Conservation (phyloP, 2,113 vertebrate genomes). For the Trichomycterus rosablanca region DNA sequence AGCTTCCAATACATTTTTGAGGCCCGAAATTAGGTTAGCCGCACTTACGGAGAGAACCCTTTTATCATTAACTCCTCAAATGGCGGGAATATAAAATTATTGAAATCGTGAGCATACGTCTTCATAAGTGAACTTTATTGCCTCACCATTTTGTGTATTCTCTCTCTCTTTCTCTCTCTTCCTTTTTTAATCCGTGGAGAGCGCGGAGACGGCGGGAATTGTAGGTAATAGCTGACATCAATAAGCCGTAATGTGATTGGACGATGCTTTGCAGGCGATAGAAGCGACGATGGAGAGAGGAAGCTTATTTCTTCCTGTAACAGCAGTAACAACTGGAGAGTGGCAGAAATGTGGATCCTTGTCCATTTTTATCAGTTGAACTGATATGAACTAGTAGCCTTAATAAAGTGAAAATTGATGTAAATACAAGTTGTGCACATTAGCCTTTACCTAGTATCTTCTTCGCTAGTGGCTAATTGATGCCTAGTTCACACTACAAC, state of each 20-base stretch:
- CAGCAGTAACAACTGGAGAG: conserved; percentile 6
- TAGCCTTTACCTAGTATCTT: too few relatives aligned
- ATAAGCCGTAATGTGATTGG: conserved; percentile 73
- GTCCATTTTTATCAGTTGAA: too few relatives aligned
- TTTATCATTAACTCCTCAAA: conserved; percentile 61
- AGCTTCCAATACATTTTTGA: conserved; percentile 47
- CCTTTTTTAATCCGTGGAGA: conserved; percentile 54
- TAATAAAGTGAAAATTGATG: too few relatives aligned
- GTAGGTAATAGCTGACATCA: conserved; percentile 68
- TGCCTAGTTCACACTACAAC: too few relatives aligned
- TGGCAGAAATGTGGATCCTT: neutral
- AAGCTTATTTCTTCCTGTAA: conserved; percentile 60
- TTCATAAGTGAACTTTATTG: conserved; percentile 67
- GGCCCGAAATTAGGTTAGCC: conserved; percentile 58
- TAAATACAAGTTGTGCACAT: too few relatives aligned
- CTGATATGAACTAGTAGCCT: too few relatives aligned
- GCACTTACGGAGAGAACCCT: conserved; percentile 52
- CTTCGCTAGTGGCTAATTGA: too few relatives aligned
- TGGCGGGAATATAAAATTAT: conserved; percentile 66
- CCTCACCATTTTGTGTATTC: conserved; percentile 34
- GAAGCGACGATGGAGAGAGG: conserved; percentile 44
- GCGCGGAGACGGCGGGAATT: conserved; percentile 57
- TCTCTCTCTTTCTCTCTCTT: conserved; percentile 4
- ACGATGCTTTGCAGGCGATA: conserved; percentile 66
- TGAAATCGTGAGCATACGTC: conserved; percentile 68